Evolutionary conservation across 2,113 vertebrate genomes (phyloP), one percentile per base, ranked within the genome.

Genomic region (Tragelaphus scriptus): DNA sequence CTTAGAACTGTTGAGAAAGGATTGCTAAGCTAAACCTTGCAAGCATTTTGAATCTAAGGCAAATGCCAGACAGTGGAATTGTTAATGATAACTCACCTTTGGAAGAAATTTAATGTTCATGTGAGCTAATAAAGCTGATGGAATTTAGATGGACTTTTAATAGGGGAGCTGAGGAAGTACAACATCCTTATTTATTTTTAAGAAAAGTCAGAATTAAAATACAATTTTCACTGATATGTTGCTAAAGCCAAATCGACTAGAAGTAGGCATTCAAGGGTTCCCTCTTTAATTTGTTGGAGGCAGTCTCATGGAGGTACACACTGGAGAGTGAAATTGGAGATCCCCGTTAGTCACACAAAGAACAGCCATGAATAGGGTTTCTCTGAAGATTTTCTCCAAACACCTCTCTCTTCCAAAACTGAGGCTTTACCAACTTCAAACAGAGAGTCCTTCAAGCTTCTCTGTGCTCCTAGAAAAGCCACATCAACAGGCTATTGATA

Each of bases 71-170:
- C 90, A 58, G 11, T 44, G 77, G 51, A 97, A 28, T 61, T 95
- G 14, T 47, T 40, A 92, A 56, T 63, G 75, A 91, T 90, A 90
- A 53, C 56, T 95, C 63, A 97, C 87, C 68, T 98, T 97, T 88
- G 77, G 55, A 96, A 56, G 40, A 98, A 97, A 97, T 91, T 84
- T 94, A 92, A 89, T 90, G 93, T 96, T 95, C 95, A 86, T 44
- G 47, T 10, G 55, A 97, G 8, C 23, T 97, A 97, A 97, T 96
- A 90, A 97, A 97, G 40, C 30, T 86, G 95, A 80, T n/a, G 88
- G 88, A 13, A 55, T 95, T 98, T 92, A 92, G 86, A 95, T 96
- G 86, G 96, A 80, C 94, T 91, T 97, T 98, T 97, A 97, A 97
- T 56, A 40, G 23, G 91, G 23, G 77, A 88, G 5, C 13, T 8